phyloP scores from a whole-genome alignment of 2,113 vertebrate genomes.

The Hypomesus transpacificus region DNA sequence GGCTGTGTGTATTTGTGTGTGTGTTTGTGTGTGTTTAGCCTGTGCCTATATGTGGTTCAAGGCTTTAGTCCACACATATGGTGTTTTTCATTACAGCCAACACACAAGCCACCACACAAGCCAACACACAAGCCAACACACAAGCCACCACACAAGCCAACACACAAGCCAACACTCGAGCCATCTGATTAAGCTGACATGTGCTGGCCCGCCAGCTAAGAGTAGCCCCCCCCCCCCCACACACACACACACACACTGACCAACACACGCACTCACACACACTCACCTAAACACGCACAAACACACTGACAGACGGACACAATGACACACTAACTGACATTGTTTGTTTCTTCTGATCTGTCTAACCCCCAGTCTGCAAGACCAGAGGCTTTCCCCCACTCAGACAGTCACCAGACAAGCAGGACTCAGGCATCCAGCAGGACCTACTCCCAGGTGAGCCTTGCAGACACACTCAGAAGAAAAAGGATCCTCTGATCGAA shows the following conservation, averaged over 20 bases:
- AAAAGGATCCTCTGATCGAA: no score
- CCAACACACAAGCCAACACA: constrained; percentile 25
- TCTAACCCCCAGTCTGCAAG: constrained; percentile 69
- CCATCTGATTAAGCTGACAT: constrained; percentile 43
- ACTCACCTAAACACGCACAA: constrained; percentile 21
- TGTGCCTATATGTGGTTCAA: constrained; percentile 27
- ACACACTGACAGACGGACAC: constrained; percentile 20
- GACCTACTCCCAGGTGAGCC: constrained; percentile 76
- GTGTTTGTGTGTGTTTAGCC: constrained; percentile 21
- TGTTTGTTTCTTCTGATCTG: constrained; percentile 31
- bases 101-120: constrained; percentile 18
- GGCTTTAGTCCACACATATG: constrained; percentile 61
- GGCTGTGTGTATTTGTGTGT: neutral
- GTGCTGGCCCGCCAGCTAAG: constrained; percentile 16
- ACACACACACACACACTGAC: neutral
- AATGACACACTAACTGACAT: constrained; percentile 22
- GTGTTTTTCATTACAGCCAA: constrained; percentile 28
- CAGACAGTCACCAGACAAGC: constrained; percentile 71
- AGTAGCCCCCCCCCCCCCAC: neutral
- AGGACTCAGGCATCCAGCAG: constrained; percentile 68
- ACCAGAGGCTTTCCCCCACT: constrained; percentile 76
- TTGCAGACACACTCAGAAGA: constrained; percentile 18
- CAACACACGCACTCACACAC: neutral
- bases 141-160: constrained; percentile 29
- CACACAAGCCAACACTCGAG: constrained; percentile 20